Base-by-base conservation (phyloP, 2,888 invertebrate species). In the Melolontha melolontha region DNA sequence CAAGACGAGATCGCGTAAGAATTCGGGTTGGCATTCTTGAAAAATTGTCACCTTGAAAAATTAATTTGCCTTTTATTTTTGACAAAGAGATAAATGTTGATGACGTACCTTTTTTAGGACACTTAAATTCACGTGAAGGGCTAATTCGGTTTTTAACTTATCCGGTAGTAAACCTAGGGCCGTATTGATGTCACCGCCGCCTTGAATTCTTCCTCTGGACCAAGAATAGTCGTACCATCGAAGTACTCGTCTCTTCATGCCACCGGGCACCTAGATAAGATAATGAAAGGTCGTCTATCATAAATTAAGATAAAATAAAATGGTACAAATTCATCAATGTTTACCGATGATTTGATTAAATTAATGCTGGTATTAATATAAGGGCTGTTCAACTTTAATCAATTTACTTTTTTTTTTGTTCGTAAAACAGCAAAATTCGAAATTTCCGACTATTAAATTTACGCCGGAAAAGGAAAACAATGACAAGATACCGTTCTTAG, bases 181-280 rank as follows among this genome's bases (percentile, higher is more conserved):
- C 0, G 97, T 96, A 81, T 97, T 97, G 81, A 97, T 97, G 83
- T 97, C 97, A 7, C 96, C 96, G 0, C 96, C 96, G 1, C 97
- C 97, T 82, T 96, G 96, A 78, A 97, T 96, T 59, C 97, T 87
- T 5, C 97, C 97, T 69, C 97, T 88, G 2, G 97, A 97, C 97
- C 97, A 97, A 29, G 97, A 97, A 84, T 98, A 98, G 85, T 97
- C 97, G 84, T 97, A 98, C 97, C 97, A 97, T 6, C 97, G 88
- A 39, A 97, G 89, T 0, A 98, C 97, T 17, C 97, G 87, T n/a
- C 96, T 87, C 82, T 97, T 97, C 94, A 98, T 96, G 14, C 95
- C 96, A 41, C 95, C 93, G 5, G 97, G 97, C 27, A 95, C 95
- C 88, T 89, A 64, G 72, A 70, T 27, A 22, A 22, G 22, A 22